A percentile compares a stretch with the other conserved stretches of the same genome.
Conservation (phyloP, 1,140 invertebrate genomes). For the Oppia nitens region DNA sequence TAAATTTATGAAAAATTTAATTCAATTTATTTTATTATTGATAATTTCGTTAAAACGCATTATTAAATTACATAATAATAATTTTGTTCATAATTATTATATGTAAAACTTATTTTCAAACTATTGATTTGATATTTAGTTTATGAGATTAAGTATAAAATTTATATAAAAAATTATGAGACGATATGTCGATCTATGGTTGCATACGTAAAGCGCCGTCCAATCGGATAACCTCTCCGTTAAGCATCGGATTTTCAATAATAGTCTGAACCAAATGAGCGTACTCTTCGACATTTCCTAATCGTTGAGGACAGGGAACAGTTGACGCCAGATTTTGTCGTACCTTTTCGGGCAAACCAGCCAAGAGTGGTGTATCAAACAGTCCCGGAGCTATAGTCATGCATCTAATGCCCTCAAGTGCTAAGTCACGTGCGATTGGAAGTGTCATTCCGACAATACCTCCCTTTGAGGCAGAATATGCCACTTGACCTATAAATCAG, state of each 20-base stretch:
- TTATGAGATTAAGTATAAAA: no score
- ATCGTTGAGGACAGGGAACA: constrained; percentile 67
- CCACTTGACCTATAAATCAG: constrained; percentile 48
- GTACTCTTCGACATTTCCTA: constrained; percentile 69
- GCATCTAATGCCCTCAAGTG: constrained; percentile 34
- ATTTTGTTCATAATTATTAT: no score
- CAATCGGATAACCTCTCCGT: constrained; percentile 81
- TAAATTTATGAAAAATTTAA: no score
- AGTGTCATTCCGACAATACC: constrained; percentile 37
- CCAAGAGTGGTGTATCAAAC: constrained; percentile 34
- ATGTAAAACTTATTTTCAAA: no score
- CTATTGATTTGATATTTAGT: no score
- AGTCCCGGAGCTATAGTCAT: constrained; percentile 38
- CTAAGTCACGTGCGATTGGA: constrained; percentile 35
- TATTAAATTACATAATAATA: no score
- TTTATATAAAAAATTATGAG: no score
- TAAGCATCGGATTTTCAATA: constrained; percentile 77
- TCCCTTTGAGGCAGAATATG: constrained; percentile 39
- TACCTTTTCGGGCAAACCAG: constrained; percentile 30
- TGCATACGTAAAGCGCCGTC: constrained; percentile 58
- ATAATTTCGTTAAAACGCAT: no score
- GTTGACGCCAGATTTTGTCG: constrained; percentile 42
- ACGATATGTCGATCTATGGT: not conserved
- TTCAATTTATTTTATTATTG: no score
- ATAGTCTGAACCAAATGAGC: constrained; percentile 70